A percentile compares a stretch with the other conserved stretches of the same genome.
phyloP scores from a whole-genome alignment of 2,113 vertebrate genomes.

The Dendrocopos noguchii region DNA sequence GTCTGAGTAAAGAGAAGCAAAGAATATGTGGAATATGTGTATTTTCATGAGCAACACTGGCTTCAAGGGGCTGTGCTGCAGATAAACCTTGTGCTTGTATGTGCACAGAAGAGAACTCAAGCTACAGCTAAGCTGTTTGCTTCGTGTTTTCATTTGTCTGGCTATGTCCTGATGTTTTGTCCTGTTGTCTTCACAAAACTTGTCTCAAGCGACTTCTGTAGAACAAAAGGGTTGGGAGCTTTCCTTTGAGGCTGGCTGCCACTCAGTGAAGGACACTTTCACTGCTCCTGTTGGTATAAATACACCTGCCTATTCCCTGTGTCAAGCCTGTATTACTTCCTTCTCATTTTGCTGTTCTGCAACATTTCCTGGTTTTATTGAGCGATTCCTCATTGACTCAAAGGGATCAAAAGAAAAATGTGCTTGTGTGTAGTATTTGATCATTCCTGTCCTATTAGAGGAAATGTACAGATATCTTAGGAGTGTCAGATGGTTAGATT shows the following conservation, averaged over 20 bases:
- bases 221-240: neutral
- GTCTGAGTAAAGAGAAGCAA: neutral
- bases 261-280: neutral
- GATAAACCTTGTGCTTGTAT: neutral
- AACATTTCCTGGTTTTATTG: neutral
- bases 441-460: neutral
- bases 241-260: neutral
- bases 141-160: neutral
- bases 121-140: neutral
- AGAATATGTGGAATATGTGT: neutral
- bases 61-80: neutral
- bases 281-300: fast-evolving
- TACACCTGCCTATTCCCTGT: neutral
- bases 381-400: neutral
- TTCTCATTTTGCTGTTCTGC: neutral
- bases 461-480: neutral
- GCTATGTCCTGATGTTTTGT: neutral
- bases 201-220: neutral
- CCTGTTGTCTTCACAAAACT: neutral
- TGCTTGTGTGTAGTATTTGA: neutral
- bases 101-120: neutral
- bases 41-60: neutral
- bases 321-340: neutral
- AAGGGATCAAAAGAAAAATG: neutral
- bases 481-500: neutral